Conservation (phyloP, 2,888 invertebrate genomes). For the Drosophila monieri region DNA sequence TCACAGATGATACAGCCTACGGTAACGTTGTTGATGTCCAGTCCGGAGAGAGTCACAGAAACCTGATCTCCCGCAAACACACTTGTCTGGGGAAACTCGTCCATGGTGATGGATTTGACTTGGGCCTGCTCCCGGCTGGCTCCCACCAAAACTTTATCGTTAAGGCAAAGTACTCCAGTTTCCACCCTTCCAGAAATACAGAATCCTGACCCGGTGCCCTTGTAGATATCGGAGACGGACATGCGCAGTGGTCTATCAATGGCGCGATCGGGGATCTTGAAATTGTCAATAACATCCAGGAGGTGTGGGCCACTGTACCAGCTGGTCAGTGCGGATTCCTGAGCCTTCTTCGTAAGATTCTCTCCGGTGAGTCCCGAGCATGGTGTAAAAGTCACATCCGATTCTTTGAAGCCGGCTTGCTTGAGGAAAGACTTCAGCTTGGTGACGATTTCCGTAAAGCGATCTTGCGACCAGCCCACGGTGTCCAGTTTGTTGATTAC, state of each 20-base stretch:
- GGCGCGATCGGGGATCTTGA: constrained; percentile 93
- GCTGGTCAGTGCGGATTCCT: constrained; percentile 86
- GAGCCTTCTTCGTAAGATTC: constrained; percentile 90
- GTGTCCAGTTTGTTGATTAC: constrained; percentile 99
- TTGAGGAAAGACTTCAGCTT: constrained; percentile 93
- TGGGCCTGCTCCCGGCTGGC: constrained; percentile 93
- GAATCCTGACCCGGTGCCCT: constrained; percentile 95
- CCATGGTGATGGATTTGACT: constrained; percentile 90
- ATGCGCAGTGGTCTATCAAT: constrained; percentile 95
- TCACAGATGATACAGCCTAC: constrained; percentile 96
- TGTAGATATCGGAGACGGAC: constrained; percentile 97
- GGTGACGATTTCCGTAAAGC: constrained; percentile 94
- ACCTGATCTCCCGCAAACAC: constrained; percentile 98
- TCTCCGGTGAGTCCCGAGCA: constrained; percentile 98
- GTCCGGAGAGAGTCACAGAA: constrained; percentile 89
- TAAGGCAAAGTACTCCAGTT: constrained; percentile 93
- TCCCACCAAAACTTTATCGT: constrained; percentile 94
- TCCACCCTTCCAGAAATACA: constrained; percentile 96
- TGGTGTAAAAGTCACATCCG: constrained; percentile 94
- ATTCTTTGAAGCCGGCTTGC: constrained; percentile 95
- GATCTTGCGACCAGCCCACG: constrained; percentile 94
- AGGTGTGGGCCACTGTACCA: constrained; percentile 95
- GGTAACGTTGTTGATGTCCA: constrained; percentile 93
- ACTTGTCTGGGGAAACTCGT: constrained; percentile 88
- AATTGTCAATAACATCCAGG: constrained; percentile 93